A percentile compares a stretch with the other conserved stretches of the same genome.
Evolutionary conservation across 2,113 vertebrate species (phyloP).

Genomic region (Eudyptes chrysolophus): DNA sequence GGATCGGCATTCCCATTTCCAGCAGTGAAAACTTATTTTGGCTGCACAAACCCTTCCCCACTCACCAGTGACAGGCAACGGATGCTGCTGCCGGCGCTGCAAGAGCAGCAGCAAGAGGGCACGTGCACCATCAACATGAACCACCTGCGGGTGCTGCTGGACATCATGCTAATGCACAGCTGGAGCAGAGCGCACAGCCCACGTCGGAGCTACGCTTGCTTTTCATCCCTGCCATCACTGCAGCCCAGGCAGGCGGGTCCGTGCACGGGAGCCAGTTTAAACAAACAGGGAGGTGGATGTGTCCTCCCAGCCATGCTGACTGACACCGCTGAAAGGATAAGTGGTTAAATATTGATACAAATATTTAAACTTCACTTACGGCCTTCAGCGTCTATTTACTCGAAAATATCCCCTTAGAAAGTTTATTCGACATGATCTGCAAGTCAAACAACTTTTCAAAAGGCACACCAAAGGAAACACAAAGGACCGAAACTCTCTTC

Average conservation of each 20-base stretch:
- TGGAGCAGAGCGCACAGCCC: neutral
- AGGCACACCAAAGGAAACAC: neutral
- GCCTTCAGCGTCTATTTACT: constrained; percentile 33
- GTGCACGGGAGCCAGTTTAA: neutral
- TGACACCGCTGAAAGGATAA: neutral
- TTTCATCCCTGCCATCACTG: rapidly evolving
- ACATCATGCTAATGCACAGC: rapidly evolving
- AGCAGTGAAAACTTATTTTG: rapidly evolving
- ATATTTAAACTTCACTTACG: neutral
- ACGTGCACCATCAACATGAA: rapidly evolving
- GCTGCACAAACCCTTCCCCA: rapidly evolving
- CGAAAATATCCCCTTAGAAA: constrained; percentile 34
- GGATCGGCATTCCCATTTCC: neutral
- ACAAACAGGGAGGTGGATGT: neutral
- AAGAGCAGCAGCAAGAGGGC: neutral
- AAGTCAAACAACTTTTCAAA: constrained; percentile 61
- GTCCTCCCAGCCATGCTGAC: neutral
- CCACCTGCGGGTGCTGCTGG: neutral
- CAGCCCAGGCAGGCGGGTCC: neutral
- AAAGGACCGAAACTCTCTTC: neutral
- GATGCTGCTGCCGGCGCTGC: neutral
- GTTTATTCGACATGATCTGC: constrained; percentile 39
- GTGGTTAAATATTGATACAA: neutral
- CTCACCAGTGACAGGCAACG: rapidly evolving
- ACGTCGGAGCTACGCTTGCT: rapidly evolving